Base-by-base conservation (phyloP, 2,888 invertebrate species). In the Lordiphosa andalusiaca region DNA sequence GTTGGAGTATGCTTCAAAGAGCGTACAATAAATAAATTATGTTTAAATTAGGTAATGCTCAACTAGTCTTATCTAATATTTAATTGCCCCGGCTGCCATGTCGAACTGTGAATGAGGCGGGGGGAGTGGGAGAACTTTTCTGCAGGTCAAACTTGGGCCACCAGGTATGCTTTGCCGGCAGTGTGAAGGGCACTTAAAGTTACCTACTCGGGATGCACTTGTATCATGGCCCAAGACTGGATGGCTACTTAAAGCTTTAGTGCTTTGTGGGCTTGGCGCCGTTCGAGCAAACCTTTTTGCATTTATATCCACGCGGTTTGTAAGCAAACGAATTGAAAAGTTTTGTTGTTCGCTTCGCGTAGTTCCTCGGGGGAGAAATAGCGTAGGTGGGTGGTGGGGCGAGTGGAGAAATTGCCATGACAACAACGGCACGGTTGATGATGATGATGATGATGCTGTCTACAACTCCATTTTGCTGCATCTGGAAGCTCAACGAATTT, bases 201-300 rank as follows among this genome's bases (percentile, higher is more conserved):
- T 6, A 55, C 56, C 35, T 12, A 12, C 16, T 10, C n/a, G 13
- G 13, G 40, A 59, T 50, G 54, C 30, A 33, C 25, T 25, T 25
- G 25, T 25, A 25, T 25, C 25, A 25, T 25, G 25, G 25, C 25
- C 30, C 42, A 30, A 16, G 6, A 25, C 25, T 30, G 52, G 69
- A 49, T 44, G 44, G 58, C 82, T 59, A 73, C 71, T 81, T 84
- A 59, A 76, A 67, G 72, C 53, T 38, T 35, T 6, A 42, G 42
- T 42, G 53, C 57, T 56, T 39, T 66, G 67, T 67, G 63, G 53
- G 63, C 39, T 25, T 39, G 38, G 25, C 16, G 25, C n/a, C 38
- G 30, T 49, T 53, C 6, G n/a, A 47, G 55, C 55, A 59, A 61
- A 61, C 53, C 55, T 66, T 62, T 62, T 61, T 72, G 59, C 63